These are phyloP conservation scores for Nomada goodeniana DNA, from an alignment of 2,888 invertebrate genomes.

Conservation along the genomic window DNA sequence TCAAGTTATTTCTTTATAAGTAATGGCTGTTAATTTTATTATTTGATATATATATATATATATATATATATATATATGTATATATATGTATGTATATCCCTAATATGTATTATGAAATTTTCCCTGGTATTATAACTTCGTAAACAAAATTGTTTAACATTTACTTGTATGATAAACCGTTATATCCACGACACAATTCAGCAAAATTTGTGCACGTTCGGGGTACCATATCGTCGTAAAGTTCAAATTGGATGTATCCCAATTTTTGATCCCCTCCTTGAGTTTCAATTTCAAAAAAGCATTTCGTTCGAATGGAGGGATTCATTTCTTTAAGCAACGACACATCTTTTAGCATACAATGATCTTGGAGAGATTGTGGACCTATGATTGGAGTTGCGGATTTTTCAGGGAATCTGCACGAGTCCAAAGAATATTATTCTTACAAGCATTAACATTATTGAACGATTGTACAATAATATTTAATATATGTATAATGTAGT, in stretches of 20 bases:
- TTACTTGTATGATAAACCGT: conserved; percentile 81
- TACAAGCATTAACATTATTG: background rate
- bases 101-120: no score
- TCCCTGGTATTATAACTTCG: no score
- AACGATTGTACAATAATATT: no score
- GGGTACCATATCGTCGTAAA: conserved; percentile 81
- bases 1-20: no score
- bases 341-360: conserved; percentile 51
- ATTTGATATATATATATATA: no score
- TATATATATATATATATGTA: no score
- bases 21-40: no score
- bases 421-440: background rate
- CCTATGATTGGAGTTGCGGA: conserved; percentile 2
- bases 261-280: conserved; percentile 71
- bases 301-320: conserved; percentile 68
- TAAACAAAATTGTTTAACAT: conserved; percentile 76
- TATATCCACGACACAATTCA: conserved; percentile 78
- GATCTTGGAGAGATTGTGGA: conserved; percentile 30
- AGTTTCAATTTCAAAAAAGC: conserved; percentile 80
- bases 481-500: no score
- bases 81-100: no score
- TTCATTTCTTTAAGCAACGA: conserved; percentile 46
- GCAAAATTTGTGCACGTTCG: conserved; percentile 82
- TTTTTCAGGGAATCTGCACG: conserved; percentile 3
- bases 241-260: conserved; percentile 81